Evolutionary conservation across 2,113 vertebrate species (phyloP), one percentile per base, ranked within the genome.

Genomic region (Sander lucioperca): DNA sequence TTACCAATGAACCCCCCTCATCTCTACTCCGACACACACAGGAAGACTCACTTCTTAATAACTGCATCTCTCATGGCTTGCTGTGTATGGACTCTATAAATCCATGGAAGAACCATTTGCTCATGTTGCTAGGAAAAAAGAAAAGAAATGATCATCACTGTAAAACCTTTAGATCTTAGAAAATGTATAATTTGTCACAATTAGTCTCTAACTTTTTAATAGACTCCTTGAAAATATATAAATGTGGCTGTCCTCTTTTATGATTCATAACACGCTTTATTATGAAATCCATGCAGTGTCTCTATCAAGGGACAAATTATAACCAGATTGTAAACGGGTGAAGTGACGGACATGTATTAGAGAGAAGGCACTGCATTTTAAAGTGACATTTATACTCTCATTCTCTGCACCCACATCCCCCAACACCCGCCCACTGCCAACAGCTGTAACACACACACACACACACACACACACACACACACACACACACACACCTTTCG

Each of bases 331-430:
- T 0, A 76, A 77, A 67, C 50, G 65, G 71, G 66, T 85, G 71
- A 86, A 83, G 27, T 25, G 53, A 48, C 3, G 43, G 87, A 82
- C 74, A 69, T 64, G 79, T 81, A 66, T 69, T 54, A 66, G 72
- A 36, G n/a, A 70, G 74, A 78, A 89, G 57, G 59, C 39, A 0
- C 45, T 74, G 85, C 53, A 71, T 85, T 83, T 70, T 77, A 71
- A 82, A 75, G 27, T 82, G 76, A 79, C 80, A 77, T 88, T 71
- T 54, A 69, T 63, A 69, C 71, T 72, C 56, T 74, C 13, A 48
- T 27, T 80, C 30, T 56, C 70, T 86, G 51, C 79, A 62, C 57
- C 74, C 80, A 66, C 83, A 80, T 84, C 84, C 84, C 83, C 88
- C 76, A 82, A 58, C 73, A 69, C 68, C 65, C 87, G 78, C 84